These are phyloP conservation scores for Meganola albula DNA, from an alignment of 2,888 invertebrate species.

Conservation along the genomic window DNA sequence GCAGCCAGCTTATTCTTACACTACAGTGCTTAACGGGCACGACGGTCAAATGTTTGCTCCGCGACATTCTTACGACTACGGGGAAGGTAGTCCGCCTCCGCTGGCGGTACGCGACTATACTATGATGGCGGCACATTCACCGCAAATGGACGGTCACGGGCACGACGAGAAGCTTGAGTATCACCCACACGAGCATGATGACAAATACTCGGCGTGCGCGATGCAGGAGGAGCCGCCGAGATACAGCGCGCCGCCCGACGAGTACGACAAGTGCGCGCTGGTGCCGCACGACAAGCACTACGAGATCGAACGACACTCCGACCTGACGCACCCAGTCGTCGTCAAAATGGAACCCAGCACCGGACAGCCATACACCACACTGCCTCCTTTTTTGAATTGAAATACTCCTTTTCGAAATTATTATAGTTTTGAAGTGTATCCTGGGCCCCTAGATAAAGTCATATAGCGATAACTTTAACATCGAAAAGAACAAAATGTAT, in stretches of 20 bases:
- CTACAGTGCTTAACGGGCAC: slow-evolving; percentile 83
- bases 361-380: slow-evolving; percentile 80
- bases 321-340: slow-evolving; percentile 63
- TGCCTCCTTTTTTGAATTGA: slow-evolving; percentile 88
- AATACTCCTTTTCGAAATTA: slow-evolving; percentile 79
- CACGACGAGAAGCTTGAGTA: slow-evolving; percentile 73
- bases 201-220: slow-evolving; percentile 67
- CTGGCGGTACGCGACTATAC: slow-evolving; percentile 81
- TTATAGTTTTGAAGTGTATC: slow-evolving; percentile 49
- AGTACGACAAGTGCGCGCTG: slow-evolving; percentile 80
- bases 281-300: slow-evolving; percentile 70
- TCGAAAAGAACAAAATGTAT: too few species aligned
- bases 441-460: too few species aligned
- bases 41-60: slow-evolving; percentile 85
- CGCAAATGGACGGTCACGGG: slow-evolving; percentile 74
- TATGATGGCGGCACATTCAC: slow-evolving; percentile 81
- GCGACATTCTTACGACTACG: slow-evolving; percentile 79
- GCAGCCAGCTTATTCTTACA: slow-evolving; percentile 80
- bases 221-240: slow-evolving; percentile 73
- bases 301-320: slow-evolving; percentile 64
- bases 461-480: too few species aligned
- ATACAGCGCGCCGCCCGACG: slow-evolving; percentile 76
- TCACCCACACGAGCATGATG: slow-evolving; percentile 64
- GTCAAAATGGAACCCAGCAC: slow-evolving; percentile 77
- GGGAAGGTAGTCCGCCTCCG: slow-evolving; percentile 80